Evolutionary conservation across 2,888 invertebrate species (phyloP), one percentile per base, ranked within the genome.

Genomic region (Pristionchus japonicus): DNA sequence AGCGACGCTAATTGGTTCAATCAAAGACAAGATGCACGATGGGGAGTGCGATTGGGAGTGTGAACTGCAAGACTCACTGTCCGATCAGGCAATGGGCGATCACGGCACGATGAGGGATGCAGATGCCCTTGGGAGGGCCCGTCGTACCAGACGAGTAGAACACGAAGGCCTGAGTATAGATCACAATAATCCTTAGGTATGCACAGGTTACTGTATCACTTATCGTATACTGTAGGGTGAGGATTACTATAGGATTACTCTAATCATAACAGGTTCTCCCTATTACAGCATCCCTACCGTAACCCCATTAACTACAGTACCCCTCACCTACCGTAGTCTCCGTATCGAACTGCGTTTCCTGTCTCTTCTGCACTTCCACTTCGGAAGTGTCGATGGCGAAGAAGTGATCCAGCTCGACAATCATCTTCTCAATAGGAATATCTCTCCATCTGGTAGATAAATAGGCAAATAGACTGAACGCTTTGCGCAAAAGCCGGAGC

Each of bases 101-200:
- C 15, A 93, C 87, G 31, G 89, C 77, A 15, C 88, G 77, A 37
- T 93, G 91, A 70, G 89, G 88, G 67, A 91, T 90, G 9, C 82
- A 64, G 64, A 92, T 90, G 7, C 89, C 91, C 86, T 93, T 93
- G 31, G 93, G 92, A 17, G 90, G 89, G 0, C 93, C 93, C 0
- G 93, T 93, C 1, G 93, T 93, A 6, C 93, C 93, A 17, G 93
- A 93, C 23, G 92, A 92, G 88, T 91, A 93, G 88, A 93, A 93
- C 6, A 93, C 84, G 37, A 93, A 88, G 31, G 89, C 91, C 88
- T 91, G 85, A 70, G 88, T n/a, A 9, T 47, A 34, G 70, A 20
- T 23, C 17, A 57, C 57, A 9, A 20, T 57, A 57, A 57, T 57
- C 57, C 57, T 23, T 13, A 6, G 3, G 57, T 57, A 23, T 13